Percentiles rank a stretch among this genome's conserved stretches.
phyloP scores from a whole-genome alignment of 2,888 invertebrate genomes.

The Lasioglossum villosulum region DNA sequence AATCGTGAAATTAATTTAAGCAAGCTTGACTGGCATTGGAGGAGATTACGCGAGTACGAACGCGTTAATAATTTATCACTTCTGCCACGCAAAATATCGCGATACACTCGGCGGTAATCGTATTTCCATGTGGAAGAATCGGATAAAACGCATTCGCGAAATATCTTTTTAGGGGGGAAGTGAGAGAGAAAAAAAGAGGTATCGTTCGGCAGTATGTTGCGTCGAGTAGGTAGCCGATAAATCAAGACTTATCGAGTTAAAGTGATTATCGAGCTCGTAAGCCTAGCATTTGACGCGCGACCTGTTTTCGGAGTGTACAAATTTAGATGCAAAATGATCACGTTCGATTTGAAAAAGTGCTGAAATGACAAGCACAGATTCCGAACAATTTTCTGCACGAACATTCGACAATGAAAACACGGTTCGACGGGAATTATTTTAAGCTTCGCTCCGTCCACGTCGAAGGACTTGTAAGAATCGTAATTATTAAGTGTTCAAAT shows the following conservation, averaged over 20 bases:
- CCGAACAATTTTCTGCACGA: neutral
- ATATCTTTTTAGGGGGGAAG: neutral
- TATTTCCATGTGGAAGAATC: slow-evolving; percentile 36
- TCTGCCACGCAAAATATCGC: slow-evolving; percentile 20
- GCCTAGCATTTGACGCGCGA: neutral
- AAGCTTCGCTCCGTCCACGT: neutral
- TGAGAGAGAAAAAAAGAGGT: neutral
- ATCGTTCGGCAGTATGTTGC: neutral
- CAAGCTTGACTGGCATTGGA: slow-evolving; percentile 21
- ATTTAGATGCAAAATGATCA: neutral
- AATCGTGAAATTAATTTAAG: slow-evolving; percentile 40
- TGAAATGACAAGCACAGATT: neutral
- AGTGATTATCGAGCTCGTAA: slow-evolving; percentile 49
- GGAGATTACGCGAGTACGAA: slow-evolving; percentile 24
- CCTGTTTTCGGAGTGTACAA: slow-evolving; percentile 2
- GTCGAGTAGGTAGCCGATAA: slow-evolving; percentile 28
- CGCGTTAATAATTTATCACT: slow-evolving; percentile 45
- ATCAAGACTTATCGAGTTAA: slow-evolving; percentile 40
- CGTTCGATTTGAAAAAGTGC: neutral
- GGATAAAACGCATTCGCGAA: slow-evolving; percentile 5
- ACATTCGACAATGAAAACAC: neutral
- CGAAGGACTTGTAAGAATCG: neutral
- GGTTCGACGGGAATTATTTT: neutral
- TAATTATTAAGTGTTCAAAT: neutral
- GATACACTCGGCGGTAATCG: slow-evolving; percentile 18